phyloP scores from a whole-genome alignment of 2,797 vertebrate genomes.

The Pseudocheirus occidentalis region DNA sequence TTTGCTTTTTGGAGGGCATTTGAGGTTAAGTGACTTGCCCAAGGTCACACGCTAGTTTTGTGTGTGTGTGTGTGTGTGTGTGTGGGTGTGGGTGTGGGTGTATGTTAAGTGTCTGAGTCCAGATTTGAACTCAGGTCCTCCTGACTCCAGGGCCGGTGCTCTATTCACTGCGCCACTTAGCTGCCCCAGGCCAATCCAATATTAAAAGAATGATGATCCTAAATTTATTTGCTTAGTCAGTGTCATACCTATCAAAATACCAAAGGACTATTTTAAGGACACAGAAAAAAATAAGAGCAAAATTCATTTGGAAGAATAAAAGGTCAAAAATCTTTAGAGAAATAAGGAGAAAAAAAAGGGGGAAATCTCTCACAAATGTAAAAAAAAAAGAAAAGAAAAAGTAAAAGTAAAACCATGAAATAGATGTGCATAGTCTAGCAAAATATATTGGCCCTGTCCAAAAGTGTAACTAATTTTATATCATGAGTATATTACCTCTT shows the following conservation, averaged over 20 bases:
- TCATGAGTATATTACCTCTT: background rate
- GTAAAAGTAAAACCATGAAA: background rate
- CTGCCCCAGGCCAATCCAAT: too few species aligned
- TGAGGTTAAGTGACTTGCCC: too few species aligned
- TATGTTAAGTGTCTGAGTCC: too few species aligned
- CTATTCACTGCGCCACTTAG: too few species aligned
- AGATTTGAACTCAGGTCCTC: too few species aligned
- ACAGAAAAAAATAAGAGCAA: background rate
- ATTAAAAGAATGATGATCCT: background rate
- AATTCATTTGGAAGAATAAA: background rate
- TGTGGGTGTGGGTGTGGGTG: too few species aligned
- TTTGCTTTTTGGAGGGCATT: too few species aligned
- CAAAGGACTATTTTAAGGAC: background rate
- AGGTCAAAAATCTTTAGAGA: background rate
- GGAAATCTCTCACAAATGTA: background rate
- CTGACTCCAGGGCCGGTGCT: too few species aligned
- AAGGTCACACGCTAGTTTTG: too few species aligned
- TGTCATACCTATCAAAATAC: background rate
- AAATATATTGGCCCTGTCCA: background rate
- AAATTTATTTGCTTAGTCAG: background rate
- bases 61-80: too few species aligned
- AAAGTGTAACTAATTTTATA: background rate
- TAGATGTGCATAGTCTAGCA: background rate
- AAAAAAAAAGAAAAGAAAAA: background rate
- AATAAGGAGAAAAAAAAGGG: background rate